Base-by-base conservation (phyloP, 2,888 invertebrate genomes). In the Cantharis nigra region DNA sequence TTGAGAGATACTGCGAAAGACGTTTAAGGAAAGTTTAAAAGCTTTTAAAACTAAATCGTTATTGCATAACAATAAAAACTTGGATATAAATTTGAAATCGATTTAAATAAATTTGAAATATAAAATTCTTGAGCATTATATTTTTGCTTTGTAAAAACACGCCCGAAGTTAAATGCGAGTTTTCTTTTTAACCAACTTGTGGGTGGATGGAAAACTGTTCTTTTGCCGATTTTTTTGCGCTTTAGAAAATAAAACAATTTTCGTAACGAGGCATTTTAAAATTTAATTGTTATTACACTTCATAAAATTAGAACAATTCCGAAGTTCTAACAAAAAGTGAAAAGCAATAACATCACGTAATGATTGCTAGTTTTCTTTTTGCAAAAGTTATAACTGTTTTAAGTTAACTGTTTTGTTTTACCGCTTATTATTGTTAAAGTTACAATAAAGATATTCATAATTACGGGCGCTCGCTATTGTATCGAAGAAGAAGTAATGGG, bases 401-500 rank as follows among this genome's bases (percentile, higher is more conserved):
- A 4, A 13, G n/a, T 49, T 49, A 49, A 49, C 49, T n/a, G 49
- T 49, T 49, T 49, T 49, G 49, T 49, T 49, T 49, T 49, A 49
- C 49, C 49, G 49, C 49, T 49, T 49, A 49, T 49, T 49, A 49
- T 49, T 49, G 49, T 49, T 49, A 13, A 33, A 49, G n/a, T 49
- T 49, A 49, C 49, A 49, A 49, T 49, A n/a, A n/a, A 23, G 26
- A 62, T 30, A 28, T 74, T 69, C 26, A 74, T 74, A 74, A 74
- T 74, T 74, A 65, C 63, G 63, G 69, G 74, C 74, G 74, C 74
- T 74, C 74, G 74, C 74, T 69, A 74, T 74, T 69, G 23, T 28
- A 49, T 65, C n/a, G 20, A n/a, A 49, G 13, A 30, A 30, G 33
- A 49, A 49, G n/a, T 49, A 49, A 49, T n/a, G n/a, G 49, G 7